phyloP scores from a whole-genome alignment of 2,113 vertebrate species.

The Alethe diademata region DNA sequence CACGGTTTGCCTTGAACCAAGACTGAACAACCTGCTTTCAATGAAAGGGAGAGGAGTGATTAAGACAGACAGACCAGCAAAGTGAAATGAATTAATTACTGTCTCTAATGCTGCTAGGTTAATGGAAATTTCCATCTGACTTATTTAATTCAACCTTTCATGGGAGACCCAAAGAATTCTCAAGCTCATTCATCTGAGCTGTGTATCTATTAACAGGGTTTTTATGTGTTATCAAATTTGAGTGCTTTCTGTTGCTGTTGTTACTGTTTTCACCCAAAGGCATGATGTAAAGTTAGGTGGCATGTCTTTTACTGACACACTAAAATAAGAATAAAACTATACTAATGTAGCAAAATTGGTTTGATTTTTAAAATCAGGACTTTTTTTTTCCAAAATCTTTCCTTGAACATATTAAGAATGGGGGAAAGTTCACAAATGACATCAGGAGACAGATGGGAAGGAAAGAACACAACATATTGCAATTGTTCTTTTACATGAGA shows the following conservation, averaged over 20 bases:
- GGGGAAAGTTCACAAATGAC: neutral
- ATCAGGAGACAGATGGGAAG: neutral
- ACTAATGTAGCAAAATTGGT: neutral
- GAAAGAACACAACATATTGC: neutral
- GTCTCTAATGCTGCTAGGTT: neutral
- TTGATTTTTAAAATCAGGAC: neutral
- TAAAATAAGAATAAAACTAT: neutral
- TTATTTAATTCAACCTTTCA: neutral
- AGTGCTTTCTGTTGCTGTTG: neutral
- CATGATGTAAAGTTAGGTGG: neutral
- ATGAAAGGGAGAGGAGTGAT: accelerated
- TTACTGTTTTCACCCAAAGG: neutral
- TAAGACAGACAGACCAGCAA: neutral
- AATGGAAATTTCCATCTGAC: neutral
- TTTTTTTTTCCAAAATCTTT: neutral
- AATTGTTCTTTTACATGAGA: neutral
- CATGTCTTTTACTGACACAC: neutral
- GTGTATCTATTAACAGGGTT: accelerated
- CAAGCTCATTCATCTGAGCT: neutral
- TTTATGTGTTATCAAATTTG: neutral
- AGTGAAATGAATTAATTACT: neutral
- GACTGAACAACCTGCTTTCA: neutral
- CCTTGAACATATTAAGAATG: neutral
- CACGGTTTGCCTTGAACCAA: neutral
- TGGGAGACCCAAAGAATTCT: neutral